Base-by-base conservation (phyloP, 2,888 invertebrate genomes). In the Rotaria magnacalcarata region DNA sequence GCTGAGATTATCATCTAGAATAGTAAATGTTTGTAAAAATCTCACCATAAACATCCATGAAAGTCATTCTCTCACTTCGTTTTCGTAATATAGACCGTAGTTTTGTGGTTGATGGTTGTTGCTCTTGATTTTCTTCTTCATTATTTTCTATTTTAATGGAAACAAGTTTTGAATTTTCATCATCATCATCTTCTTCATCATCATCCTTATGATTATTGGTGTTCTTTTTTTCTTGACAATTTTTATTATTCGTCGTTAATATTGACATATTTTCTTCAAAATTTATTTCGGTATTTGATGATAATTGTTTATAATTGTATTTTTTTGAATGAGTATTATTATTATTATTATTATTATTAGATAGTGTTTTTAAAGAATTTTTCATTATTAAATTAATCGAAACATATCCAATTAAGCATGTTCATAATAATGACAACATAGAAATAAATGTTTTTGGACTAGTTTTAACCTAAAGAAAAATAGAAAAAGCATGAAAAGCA, bases 381-480 rank as follows among this genome's bases (percentile, higher is more conserved):
- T 4, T 56, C 56, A 56, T 56, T 24, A 24, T 21, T 24, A 56
- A 21, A 56, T 24, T 56, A 56, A 24, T 56, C 24, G 24, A 6
- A 67, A 41, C 16, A 67, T 14, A 67, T 34, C 27, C 16, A 34
- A 67, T 67, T 19, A 19, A 41, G 14, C 14, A 6, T 16, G n/a
- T 21, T 56, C 56, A 56, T 56, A 2, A 56, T 56, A 24, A 24
- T 56, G 21, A 24, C 19, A 67, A 34, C 7, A 19, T 34, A 16
- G 19, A 34, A 67, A 24, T 6, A 24, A 56, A 4, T 6, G 14
- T 41, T 67, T 6, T 67, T 67, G 19, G 34, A 5, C 67, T 14
- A 67, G 67, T 67, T 67, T 27, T 67, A 19, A 67, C 67, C 67
- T 67, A 34, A 67, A 67, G 67, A 19, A 67, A 67, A 67, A 67